Evolutionary conservation across 2,888 invertebrate genomes (phyloP), one percentile per base, ranked within the genome.

Genomic region (Saturnia japonica): DNA sequence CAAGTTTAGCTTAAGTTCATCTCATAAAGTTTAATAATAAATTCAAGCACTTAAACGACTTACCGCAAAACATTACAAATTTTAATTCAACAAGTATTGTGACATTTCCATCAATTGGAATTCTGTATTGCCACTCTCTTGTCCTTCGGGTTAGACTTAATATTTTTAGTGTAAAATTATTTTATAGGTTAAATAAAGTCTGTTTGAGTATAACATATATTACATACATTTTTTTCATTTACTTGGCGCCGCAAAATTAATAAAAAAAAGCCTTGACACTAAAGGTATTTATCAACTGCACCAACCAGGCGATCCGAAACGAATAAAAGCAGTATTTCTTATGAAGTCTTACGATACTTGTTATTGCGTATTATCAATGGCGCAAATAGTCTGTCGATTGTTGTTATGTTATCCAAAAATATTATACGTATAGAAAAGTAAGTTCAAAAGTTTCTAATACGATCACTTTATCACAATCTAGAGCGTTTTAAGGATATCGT

Each of bases 71-170:
- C 57, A 67, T 25, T 62, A 68, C 69, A 62, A 66, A 42, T 66
- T 66, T 54, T 64, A 68, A 70, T 40, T 51, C 51, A 11, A 22
- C 70, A 43, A 64, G 66, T 66, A 78, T 77, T 76, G 75, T 82
- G 83, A 82, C 82, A 83, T 84, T 83, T 85, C 75, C 77, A 79
- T 80, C 77, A 77, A 80, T 78, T 64, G 81, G 80, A 82, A 84
- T 86, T 85, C 85, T 82, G 83, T 83, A 74, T 78, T 70, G 73
- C 83, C 84, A 80, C 85, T 86, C 82, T 83, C 84, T 82, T 84
- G 84, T 82, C 84, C 81, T 82, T 83, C 78, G 19, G 77, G 75
- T 77, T 73, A 74, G 74, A 45, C 28, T 67, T 42, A 64, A n/a
- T 54, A 57, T 72, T 67, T 71, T 67, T 54, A 66, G 60, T 34